These are phyloP conservation scores for Tuberolachnus salignus DNA, from an alignment of 2,888 invertebrate species.

Conservation along the genomic window DNA sequence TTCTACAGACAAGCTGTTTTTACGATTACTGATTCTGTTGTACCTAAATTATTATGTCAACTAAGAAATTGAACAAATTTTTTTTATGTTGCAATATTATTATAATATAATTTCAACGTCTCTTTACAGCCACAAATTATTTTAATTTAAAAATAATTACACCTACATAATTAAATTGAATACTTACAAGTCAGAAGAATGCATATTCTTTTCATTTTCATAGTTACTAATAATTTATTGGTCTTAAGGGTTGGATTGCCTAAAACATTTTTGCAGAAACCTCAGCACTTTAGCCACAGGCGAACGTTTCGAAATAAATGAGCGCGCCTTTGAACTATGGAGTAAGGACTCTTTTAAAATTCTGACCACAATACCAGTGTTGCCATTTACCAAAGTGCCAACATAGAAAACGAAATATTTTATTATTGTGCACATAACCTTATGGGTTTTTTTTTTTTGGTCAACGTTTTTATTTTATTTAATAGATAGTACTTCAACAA, in stretches of 20 bases:
- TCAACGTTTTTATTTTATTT: constrained; percentile 23
- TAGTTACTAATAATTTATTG: not conserved
- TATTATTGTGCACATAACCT: not conserved
- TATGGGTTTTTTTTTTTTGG: not conserved
- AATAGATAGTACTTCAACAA: constrained; percentile 51
- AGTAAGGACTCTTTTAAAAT: not conserved
- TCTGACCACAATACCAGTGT: constrained; percentile 14
- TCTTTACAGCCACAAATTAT: not conserved
- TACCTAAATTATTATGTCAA: too few species aligned
- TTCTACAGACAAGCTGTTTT: too few species aligned
- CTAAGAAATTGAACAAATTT: too few species aligned
- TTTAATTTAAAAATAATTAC: not conserved
- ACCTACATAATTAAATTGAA: too few species aligned
- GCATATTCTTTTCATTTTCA: constrained; percentile 36
- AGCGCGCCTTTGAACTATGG: constrained; percentile 19
- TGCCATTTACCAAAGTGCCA: constrained; percentile 18
- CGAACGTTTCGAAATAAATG: constrained; percentile 44
- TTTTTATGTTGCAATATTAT: too few species aligned
- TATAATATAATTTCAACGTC: too few species aligned
- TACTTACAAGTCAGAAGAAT: constrained; percentile 49
- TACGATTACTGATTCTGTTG: too few species aligned
- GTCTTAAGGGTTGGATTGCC: not conserved
- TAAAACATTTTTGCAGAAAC: constrained; percentile 15
- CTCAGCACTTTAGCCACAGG: constrained; percentile 7
- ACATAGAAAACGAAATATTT: not conserved